These are phyloP conservation scores for Sipha maydis DNA, from an alignment of 2,888 invertebrate genomes.

Conservation along the genomic window DNA sequence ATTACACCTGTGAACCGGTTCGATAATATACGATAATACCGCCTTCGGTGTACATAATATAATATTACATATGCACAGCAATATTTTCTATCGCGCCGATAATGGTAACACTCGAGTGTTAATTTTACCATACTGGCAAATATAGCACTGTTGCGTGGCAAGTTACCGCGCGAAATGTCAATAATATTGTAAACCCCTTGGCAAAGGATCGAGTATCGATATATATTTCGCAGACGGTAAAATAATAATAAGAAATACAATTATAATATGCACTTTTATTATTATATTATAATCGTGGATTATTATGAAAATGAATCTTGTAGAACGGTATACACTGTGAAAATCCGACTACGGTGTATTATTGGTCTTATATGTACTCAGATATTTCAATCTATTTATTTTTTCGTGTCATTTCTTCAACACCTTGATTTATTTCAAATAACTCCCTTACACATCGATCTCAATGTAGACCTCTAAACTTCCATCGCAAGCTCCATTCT, in stretches of 20 bases:
- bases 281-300: background rate
- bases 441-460: too few species aligned
- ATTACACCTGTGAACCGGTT: conserved; percentile 44
- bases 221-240: background rate
- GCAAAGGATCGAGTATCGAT: background rate
- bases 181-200: background rate
- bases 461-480: too few species aligned
- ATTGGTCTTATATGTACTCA: too few species aligned
- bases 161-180: background rate
- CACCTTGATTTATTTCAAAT: too few species aligned
- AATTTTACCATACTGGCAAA: background rate
- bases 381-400: too few species aligned
- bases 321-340: background rate
- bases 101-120: background rate
- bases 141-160: background rate
- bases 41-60: conserved; percentile 21
- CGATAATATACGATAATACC: background rate
- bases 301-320: background rate
- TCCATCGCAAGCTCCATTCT: too few species aligned
- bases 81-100: background rate
- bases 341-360: background rate
- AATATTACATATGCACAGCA: background rate
- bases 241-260: background rate
- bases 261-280: background rate
- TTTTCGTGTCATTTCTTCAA: too few species aligned